phyloP scores from a whole-genome alignment of 30 jellyfish, hydroid and myxozoan genomes.

The Hydractinia symbiolongicarpus region DNA sequence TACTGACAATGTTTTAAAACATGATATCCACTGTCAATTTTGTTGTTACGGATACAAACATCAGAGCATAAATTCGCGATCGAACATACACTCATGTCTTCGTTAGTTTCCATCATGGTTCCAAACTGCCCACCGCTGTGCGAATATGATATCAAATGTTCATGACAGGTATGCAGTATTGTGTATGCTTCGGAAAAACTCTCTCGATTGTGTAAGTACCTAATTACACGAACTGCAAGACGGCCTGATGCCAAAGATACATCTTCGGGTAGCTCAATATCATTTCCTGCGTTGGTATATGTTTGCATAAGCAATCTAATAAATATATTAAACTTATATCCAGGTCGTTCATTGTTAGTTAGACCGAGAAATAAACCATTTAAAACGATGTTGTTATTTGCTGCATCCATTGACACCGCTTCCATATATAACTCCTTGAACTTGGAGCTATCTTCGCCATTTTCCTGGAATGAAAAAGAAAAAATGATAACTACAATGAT shows the following conservation, averaged over 20 bases:
- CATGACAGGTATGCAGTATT: neutral
- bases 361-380: constrained; percentile 11
- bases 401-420: neutral
- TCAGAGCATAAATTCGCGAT: neutral
- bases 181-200: constrained; percentile 1
- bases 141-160: neutral
- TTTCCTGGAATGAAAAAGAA: neutral
- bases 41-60: neutral
- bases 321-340: neutral
- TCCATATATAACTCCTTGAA: neutral
- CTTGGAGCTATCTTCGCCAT: neutral
- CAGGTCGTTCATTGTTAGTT: neutral
- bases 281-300: neutral
- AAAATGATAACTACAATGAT: neutral
- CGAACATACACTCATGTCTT: neutral
- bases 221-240: constrained; percentile 4
- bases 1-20: constrained; percentile 1
- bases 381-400: neutral
- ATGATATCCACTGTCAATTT: neutral
- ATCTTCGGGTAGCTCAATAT: constrained; percentile 5
- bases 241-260: constrained; percentile 5
- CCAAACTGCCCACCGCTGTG: constrained; percentile 13
- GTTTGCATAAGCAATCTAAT: neutral
- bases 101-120: constrained; percentile 15
- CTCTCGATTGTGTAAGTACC: neutral